Evolutionary conservation across 2,113 vertebrate genomes (phyloP), one percentile per base, ranked within the genome.

Genomic region (Brienomyrus brachyistius): DNA sequence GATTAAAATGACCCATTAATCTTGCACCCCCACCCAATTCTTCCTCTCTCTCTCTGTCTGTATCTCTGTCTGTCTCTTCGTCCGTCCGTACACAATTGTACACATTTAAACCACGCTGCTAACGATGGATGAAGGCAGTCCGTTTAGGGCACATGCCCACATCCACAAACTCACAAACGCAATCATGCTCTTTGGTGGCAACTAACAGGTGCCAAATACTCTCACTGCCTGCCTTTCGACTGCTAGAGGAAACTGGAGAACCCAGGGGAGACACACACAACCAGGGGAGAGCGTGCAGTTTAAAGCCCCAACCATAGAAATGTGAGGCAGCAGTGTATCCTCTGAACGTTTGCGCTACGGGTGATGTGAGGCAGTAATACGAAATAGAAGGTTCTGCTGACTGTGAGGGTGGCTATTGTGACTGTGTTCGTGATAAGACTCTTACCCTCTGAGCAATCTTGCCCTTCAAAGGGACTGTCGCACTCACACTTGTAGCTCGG

Each of bases 401-500:
- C 27, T 62, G 8, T 62, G 59, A 59, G 15, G 21, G 56, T 10
- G 59, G 23, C 23, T n/a, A 10, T n/a, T n/a, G 59, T 27, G 21
- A 1, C 56, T 62, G 23, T n/a, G 23, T 27, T n/a, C 21, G 21
- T 7, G 54, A 56, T 5, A 19, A 17, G 51, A 54, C 9, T 47
- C 95, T 96, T 95, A 99, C 98, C 98, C 92, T 95, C 91, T 7
- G 92, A 91, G 83, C 97, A 98, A 92, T 93, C 88, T 0, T 88
- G 82, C 54, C 97, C 97, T 0, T 93, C 70, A 15, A 97, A 97
- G 0, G 98, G 98, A 89, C 97, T 92, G 93, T 95, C 93, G 92
- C 98, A 98, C 27, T 97, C 96, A 0, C 98, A 99, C 45, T n/a
- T 91, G 93, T 97, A 97, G 88, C 92, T 94, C 91, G 95, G 95